Conservation (phyloP, 37 sponge, comb jelly and placozoan species). For the Geodia barretti region DNA sequence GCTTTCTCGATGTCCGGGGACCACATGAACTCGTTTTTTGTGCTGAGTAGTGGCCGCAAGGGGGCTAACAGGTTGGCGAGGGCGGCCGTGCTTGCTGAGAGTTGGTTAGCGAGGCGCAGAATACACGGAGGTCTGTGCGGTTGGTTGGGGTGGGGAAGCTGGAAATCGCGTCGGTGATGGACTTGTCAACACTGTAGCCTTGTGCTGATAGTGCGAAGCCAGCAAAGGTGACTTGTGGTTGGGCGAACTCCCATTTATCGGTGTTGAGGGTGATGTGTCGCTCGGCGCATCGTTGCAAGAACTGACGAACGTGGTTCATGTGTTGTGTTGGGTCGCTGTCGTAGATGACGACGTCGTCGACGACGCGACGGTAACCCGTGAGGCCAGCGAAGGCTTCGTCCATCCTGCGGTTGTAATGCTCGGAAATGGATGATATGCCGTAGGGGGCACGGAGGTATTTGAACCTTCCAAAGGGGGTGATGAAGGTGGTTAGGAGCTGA, state of each 20-base stretch:
- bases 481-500: constrained; percentile 50
- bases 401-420: constrained; percentile 48
- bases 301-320: no score
- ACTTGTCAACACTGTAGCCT: constrained; percentile 11
- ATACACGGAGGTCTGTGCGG: constrained; percentile 47
- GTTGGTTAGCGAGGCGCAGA: constrained; percentile 45
- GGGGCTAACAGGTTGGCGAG: constrained; percentile 15
- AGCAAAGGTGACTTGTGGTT: constrained; percentile 13
- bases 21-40: constrained; percentile 50
- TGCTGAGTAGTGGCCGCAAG: constrained; percentile 30
- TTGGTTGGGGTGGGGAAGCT: constrained; percentile 38
- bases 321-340: constrained; percentile 31
- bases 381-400: constrained; percentile 49
- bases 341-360: constrained; percentile 41
- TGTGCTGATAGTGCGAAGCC: constrained; percentile 10
- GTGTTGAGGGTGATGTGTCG: constrained; percentile 36
- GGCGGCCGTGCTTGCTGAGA: constrained; percentile 5
- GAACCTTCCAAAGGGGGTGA: constrained; percentile 50
- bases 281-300: constrained; percentile 28
- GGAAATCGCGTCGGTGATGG: constrained; percentile 33
- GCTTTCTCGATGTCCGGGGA: constrained; percentile 15
- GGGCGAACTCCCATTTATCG: constrained; percentile 24
- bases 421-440: constrained; percentile 54
- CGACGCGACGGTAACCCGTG: background rate
- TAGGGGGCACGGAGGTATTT: constrained; percentile 51